These are phyloP conservation scores for Glyphotaelius pellucidus DNA, from an alignment of 2,888 invertebrate species.

Conservation along the genomic window DNA sequence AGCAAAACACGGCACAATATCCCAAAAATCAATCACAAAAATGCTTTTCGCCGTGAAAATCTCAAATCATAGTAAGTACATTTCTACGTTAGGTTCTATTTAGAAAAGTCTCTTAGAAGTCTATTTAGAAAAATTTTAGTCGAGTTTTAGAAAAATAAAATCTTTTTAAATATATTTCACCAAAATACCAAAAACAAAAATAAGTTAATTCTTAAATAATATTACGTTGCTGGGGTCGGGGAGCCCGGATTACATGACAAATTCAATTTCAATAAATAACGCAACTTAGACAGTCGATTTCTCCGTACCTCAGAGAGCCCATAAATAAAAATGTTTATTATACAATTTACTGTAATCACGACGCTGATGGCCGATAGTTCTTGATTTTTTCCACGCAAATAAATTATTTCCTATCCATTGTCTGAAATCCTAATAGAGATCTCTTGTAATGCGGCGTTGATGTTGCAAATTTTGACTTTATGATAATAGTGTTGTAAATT, in stretches of 20 bases:
- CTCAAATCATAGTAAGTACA: too few species aligned
- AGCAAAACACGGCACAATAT: too few species aligned
- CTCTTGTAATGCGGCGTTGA: not conserved
- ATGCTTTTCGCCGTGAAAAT: too few species aligned
- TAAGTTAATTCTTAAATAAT: not conserved
- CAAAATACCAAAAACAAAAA: too few species aligned
- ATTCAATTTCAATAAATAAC: constrained; percentile 53
- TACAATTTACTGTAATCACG: constrained; percentile 36
- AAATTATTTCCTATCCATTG: constrained; percentile 16
- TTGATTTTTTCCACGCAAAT: constrained; percentile 28
- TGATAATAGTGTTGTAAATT: constrained; percentile 47
- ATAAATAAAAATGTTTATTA: constrained; percentile 51
- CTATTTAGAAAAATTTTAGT: too few species aligned
- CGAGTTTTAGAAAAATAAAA: too few species aligned
- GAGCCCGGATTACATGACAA: constrained; percentile 14
- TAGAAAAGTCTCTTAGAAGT: too few species aligned
- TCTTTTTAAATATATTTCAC: too few species aligned
- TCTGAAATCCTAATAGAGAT: constrained; percentile 37
- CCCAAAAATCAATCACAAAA: too few species aligned
- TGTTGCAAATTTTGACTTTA: constrained; percentile 52
- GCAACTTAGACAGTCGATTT: constrained; percentile 45
- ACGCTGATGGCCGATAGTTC: constrained; percentile 25
- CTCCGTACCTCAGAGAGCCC: constrained; percentile 35
- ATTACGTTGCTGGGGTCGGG: not conserved
- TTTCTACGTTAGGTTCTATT: too few species aligned